phyloP scores from a whole-genome alignment of 64 coral and sea anemone species.

The Pocillopora verrucosa region DNA sequence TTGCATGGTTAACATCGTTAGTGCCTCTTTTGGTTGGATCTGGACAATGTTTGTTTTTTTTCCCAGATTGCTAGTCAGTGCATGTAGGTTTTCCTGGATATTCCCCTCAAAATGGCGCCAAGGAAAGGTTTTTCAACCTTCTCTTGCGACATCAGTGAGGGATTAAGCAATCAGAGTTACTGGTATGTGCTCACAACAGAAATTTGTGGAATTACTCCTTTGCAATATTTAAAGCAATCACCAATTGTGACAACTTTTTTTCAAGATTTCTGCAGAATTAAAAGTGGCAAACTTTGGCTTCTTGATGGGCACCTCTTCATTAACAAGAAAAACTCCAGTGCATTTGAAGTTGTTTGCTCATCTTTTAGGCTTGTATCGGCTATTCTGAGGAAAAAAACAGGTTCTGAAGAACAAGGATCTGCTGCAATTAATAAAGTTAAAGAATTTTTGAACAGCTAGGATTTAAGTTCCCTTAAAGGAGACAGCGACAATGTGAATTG shows the following conservation, averaged over 20 bases:
- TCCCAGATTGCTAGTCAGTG: no score
- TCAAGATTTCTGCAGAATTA: conserved; percentile 16
- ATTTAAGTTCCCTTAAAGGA: neutral
- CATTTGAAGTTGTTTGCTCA: neutral
- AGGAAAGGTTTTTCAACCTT: neutral
- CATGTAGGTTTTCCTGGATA: no score
- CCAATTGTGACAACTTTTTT: conserved; percentile 5
- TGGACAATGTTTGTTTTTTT: no score
- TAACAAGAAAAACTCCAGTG: neutral
- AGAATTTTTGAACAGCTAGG: neutral
- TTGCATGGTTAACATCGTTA: no score
- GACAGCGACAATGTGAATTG: no score
- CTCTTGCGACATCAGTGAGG: neutral
- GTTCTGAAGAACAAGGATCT: neutral
- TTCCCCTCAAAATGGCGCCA: neutral
- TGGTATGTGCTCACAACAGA: conserved; percentile 10
- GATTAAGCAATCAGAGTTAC: neutral
- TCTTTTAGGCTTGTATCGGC: conserved; percentile 25
- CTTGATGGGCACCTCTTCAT: neutral
- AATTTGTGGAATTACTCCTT: conserved; percentile 24
- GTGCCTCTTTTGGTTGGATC: no score
- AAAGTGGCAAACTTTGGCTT: neutral
- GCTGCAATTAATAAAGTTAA: neutral
- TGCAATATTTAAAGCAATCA: neutral
- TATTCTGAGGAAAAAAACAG: neutral